Conservation (phyloP, 2,113 vertebrate species). For the Etheostoma spectabile region DNA sequence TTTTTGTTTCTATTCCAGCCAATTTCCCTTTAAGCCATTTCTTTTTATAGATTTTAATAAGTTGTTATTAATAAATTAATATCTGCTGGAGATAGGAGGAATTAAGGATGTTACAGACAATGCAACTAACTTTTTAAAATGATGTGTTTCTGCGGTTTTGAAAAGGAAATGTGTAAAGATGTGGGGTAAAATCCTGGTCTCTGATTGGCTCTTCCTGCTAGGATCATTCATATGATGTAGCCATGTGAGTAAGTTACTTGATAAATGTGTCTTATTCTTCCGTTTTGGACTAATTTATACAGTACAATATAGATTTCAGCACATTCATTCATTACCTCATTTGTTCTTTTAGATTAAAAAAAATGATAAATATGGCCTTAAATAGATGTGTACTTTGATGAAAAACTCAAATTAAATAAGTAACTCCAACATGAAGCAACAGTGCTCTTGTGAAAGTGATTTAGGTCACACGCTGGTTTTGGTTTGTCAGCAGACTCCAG, state of each 20-base stretch:
- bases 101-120: not conserved
- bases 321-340: too few relatives aligned
- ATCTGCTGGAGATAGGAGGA: not conserved
- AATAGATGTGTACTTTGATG: not conserved
- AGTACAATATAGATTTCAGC: too few relatives aligned
- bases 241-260: not conserved
- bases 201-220: not conserved
- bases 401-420: not conserved
- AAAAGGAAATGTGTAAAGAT: too few relatives aligned
- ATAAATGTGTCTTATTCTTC: not conserved
- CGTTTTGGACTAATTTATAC: too few relatives aligned
- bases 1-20: not conserved
- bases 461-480: not conserved
- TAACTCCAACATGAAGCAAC: not conserved
- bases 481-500: constrained; percentile 3
- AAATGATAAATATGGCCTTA: not conserved
- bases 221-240: not conserved
- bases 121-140: not conserved
- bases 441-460: not conserved
- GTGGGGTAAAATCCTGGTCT: not conserved
- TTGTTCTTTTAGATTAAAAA: not conserved
- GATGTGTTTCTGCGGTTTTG: too few relatives aligned
- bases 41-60: too few relatives aligned
- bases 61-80: not conserved
- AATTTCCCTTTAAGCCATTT: not conserved